Conservation (phyloP, 2,113 vertebrate species). For the Labrus mixtus region DNA sequence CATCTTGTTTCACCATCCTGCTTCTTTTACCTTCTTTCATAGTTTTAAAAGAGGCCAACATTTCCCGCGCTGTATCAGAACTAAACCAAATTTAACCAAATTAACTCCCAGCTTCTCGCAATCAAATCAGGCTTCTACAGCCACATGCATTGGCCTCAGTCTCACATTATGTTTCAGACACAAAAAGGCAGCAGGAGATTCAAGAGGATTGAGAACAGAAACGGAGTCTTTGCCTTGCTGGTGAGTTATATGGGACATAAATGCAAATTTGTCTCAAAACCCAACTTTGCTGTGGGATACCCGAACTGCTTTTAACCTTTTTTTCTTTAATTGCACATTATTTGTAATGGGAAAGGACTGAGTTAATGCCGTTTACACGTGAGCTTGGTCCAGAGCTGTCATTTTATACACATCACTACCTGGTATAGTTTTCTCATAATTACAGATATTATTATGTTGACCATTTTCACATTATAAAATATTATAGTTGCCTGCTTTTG, state of each 20-base stretch:
- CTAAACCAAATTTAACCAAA: conserved; percentile 19
- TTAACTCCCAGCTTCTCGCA: conserved; percentile 23
- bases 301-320: conserved; percentile 23
- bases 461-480: neutral
- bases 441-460: neutral
- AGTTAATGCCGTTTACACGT: neutral
- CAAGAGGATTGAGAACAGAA: conserved; percentile 91
- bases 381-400: neutral
- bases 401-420: neutral
- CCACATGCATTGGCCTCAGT: conserved; percentile 75
- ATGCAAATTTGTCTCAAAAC: conserved; percentile 34
- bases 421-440: no score
- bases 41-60: neutral
- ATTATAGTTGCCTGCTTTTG: neutral
- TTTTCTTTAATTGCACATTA: neutral
- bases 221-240: conserved; percentile 89
- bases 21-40: conserved; percentile 31
- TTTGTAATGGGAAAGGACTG: neutral
- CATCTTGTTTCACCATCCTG: conserved; percentile 38
- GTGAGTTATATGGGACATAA: conserved; percentile 78
- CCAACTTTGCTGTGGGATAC: conserved; percentile 4
- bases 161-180: conserved; percentile 86
- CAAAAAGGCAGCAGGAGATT: conserved; percentile 90
- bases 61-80: conserved; percentile 14
- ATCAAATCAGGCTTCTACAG: conserved; percentile 43